phyloP scores from a whole-genome alignment of 1,140 invertebrate species.

The Melanaphis sacchari region DNA sequence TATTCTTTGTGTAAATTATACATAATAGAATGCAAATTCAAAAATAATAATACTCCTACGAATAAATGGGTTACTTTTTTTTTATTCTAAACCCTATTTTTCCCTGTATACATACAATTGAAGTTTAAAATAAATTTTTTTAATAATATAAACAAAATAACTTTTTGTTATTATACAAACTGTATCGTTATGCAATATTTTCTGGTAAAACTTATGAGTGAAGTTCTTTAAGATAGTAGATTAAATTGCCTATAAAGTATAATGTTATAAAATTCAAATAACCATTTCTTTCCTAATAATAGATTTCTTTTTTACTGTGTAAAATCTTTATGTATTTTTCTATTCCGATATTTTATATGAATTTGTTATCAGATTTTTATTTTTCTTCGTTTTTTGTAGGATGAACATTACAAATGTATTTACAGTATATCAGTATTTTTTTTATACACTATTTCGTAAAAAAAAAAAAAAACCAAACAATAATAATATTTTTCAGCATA shows the following conservation, averaged over 20 bases:
- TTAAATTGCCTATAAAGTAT: not conserved
- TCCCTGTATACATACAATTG: not conserved
- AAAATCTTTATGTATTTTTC: not conserved
- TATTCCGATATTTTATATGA: not conserved
- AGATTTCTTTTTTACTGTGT: not conserved
- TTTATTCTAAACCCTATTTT: not conserved
- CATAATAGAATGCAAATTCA: not conserved
- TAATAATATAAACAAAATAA: conserved; percentile 21
- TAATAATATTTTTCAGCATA: no score
- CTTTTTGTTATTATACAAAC: not conserved
- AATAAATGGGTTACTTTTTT: not conserved
- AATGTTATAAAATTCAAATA: not conserved
- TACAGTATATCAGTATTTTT: no score
- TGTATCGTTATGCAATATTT: not conserved
- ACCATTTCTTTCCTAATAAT: not conserved
- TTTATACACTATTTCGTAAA: no score
- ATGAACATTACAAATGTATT: not conserved
- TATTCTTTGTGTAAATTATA: not conserved
- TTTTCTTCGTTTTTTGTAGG: not conserved
- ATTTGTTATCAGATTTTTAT: not conserved
- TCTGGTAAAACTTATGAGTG: not conserved
- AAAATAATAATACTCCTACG: not conserved
- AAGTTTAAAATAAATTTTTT: conserved; percentile 38
- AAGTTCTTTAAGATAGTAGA: not conserved
- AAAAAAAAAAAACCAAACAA: no score